Evolutionary conservation across 2,113 vertebrate species (phyloP).

Genomic region (Melanerpes formicivorus): DNA sequence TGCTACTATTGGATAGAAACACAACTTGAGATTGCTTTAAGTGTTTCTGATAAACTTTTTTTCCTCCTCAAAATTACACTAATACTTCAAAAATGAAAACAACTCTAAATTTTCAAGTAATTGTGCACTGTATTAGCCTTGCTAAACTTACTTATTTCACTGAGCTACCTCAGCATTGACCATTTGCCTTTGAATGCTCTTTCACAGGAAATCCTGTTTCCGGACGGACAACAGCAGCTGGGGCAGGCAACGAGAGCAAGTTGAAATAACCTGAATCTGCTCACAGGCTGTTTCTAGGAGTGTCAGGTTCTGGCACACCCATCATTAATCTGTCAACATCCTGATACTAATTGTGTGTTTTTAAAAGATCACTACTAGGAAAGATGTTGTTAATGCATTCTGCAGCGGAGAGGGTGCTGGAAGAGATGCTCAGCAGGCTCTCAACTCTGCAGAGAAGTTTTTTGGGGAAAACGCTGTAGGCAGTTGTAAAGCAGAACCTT

Average conservation of each 20-base stretch:
- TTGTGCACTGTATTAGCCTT: neutral
- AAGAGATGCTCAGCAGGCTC: neutral
- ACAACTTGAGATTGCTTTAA: neutral
- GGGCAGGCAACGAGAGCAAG: neutral
- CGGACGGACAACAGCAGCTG: neutral
- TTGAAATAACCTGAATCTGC: neutral
- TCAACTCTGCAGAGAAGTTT: neutral
- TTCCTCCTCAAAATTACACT: neutral
- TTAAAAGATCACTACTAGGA: neutral
- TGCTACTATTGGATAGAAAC: neutral
- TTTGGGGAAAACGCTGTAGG: neutral
- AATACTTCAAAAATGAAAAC: neutral
- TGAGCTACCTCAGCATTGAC: neutral
- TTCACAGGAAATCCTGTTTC: neutral
- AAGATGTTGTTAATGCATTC: neutral
- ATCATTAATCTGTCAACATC: neutral
- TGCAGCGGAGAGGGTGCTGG: neutral
- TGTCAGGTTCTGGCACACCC: neutral
- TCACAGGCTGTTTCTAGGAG: neutral
- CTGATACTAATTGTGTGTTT: neutral
- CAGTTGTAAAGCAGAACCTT: neutral
- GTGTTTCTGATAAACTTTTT: neutral
- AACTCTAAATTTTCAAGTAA: neutral
- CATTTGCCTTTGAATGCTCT: neutral
- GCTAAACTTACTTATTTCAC: neutral